Percentiles rank a stretch among this genome's conserved stretches.
Conservation (phyloP, 2,797 vertebrate genomes). For the Emydoidea blandingii region DNA sequence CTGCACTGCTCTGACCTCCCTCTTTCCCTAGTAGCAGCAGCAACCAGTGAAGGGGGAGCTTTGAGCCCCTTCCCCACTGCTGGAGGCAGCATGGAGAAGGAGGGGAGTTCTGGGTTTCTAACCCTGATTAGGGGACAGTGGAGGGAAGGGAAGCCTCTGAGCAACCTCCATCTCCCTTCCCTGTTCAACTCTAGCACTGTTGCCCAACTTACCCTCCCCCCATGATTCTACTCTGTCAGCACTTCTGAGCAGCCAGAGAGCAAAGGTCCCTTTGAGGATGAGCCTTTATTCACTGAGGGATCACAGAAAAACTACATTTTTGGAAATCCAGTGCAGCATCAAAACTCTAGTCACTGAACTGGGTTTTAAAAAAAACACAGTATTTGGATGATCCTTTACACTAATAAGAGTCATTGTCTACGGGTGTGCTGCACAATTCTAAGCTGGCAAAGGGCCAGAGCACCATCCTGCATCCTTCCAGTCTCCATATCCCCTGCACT, state of each 20-base stretch:
- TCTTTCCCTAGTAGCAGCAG: neutral
- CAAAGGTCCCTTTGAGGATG: neutral
- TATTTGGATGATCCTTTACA: neutral
- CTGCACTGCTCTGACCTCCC: neutral
- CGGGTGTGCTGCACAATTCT: neutral
- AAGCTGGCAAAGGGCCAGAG: neutral
- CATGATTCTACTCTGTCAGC: conserved; percentile 32
- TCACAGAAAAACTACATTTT: neutral
- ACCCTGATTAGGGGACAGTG: neutral
- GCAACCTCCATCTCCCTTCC: neutral
- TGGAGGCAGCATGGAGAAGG: neutral
- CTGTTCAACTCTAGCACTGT: rapidly evolving
- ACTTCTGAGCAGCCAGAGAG: conserved; percentile 46
- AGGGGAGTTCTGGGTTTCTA: neutral
- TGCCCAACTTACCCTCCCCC: neutral
- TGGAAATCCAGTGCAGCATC: neutral
- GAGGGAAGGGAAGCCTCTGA: neutral
- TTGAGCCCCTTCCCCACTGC: neutral
- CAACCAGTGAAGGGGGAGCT: neutral
- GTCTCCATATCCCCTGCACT: neutral
- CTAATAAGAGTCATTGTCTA: neutral
- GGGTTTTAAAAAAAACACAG: neutral
- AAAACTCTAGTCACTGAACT: neutral
- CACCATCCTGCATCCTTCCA: neutral
- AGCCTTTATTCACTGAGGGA: neutral